Conservation (phyloP, 2,113 vertebrate species). For the Mixornis gularis region DNA sequence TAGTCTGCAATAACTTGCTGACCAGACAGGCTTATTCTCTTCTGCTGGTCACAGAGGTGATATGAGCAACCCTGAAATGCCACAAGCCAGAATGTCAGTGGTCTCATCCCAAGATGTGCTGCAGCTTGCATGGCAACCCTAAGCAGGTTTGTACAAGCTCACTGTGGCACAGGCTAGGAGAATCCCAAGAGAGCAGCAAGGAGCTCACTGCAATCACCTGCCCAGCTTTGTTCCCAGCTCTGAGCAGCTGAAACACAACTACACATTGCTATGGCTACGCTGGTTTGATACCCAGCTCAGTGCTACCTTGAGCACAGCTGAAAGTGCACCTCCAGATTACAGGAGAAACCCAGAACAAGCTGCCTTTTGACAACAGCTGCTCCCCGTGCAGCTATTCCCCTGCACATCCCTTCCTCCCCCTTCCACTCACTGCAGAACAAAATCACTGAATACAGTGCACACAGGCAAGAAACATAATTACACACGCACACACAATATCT, state of each 20-base stretch:
- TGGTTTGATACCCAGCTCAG: not conserved
- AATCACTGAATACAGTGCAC: not conserved
- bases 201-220: not conserved
- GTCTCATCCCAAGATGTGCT: not conserved
- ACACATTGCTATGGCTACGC: not conserved
- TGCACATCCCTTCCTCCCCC: not conserved
- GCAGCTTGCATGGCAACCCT: not conserved
- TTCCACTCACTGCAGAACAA: not conserved
- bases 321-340: not conserved
- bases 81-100: not conserved
- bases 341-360: not conserved
- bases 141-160: not conserved
- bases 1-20: not conserved
- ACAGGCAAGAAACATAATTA: slow-evolving; percentile 50
- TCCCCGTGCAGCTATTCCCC: not conserved
- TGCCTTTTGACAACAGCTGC: not conserved
- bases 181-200: not conserved
- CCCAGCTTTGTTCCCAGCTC: not conserved
- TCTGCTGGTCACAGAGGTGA: not conserved
- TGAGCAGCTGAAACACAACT: not conserved
- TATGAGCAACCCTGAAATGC: not conserved
- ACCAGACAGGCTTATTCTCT: rapidly evolving
- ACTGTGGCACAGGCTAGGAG: not conserved
- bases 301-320: not conserved
- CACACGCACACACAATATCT: not conserved